Conservation (phyloP, 2,888 invertebrate genomes). For the Pteria penguin region DNA sequence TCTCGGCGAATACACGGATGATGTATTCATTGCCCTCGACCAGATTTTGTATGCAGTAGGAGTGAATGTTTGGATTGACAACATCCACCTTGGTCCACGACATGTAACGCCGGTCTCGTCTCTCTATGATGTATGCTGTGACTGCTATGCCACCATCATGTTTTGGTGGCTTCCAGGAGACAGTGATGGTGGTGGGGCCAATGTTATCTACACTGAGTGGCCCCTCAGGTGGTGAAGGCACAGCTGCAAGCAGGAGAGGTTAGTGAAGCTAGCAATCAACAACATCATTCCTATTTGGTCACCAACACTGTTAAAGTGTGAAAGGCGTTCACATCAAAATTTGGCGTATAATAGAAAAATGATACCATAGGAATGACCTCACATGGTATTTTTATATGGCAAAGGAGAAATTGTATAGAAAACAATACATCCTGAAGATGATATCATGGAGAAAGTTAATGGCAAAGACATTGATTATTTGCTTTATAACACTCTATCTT, state of each 20-base stretch:
- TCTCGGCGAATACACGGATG: slow-evolving; percentile 77
- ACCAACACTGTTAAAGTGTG: no score
- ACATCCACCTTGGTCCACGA: slow-evolving; percentile 70
- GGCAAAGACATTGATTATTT: no score
- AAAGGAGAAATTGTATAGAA: no score
- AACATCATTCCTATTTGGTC: not conserved
- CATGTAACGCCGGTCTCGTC: slow-evolving; percentile 65
- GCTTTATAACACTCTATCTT: no score
- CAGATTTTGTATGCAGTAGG: slow-evolving; percentile 68
- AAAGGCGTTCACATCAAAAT: no score
- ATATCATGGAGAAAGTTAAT: no score
- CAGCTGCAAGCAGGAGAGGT: slow-evolving; percentile 39
- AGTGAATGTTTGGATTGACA: slow-evolving; percentile 62
- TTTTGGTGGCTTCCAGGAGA: slow-evolving; percentile 79
- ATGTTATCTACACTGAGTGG: slow-evolving; percentile 64
- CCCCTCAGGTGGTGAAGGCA: slow-evolving; percentile 68
- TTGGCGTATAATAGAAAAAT: no score
- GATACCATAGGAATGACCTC: no score
- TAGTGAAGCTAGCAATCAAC: slow-evolving; percentile 3
- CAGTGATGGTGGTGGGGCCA: slow-evolving; percentile 59
- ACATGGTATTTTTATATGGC: no score
- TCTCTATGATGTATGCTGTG: slow-evolving; percentile 71
- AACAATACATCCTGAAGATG: no score
- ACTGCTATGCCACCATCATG: slow-evolving; percentile 76
- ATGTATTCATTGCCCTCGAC: slow-evolving; percentile 76